Evolutionary conservation across 2,113 vertebrate species (phyloP).

Genomic region (Ciconia maguari): DNA sequence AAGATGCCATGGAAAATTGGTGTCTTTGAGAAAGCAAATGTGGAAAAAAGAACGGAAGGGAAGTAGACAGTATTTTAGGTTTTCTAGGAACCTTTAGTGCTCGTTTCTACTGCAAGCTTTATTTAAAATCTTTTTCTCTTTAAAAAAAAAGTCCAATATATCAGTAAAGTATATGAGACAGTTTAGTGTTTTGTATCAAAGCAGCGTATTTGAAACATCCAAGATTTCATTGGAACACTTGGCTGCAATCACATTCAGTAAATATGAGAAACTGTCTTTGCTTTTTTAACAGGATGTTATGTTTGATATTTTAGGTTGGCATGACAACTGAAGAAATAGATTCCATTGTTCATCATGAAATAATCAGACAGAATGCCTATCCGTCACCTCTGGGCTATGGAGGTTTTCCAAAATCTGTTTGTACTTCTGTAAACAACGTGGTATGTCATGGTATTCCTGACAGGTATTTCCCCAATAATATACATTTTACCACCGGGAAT

Average conservation of each 20-base stretch:
- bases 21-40: not conserved
- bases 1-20: slow-evolving; percentile 17
- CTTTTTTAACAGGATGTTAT: slow-evolving; percentile 60
- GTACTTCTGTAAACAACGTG: slow-evolving; percentile 90
- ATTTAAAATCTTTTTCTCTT: not conserved
- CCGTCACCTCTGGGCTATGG: slow-evolving; percentile 93
- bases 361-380: slow-evolving; percentile 90
- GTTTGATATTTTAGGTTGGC: slow-evolving; percentile 86
- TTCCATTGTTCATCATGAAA: slow-evolving; percentile 93
- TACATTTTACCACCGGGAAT: slow-evolving; percentile 48
- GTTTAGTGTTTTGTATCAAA: slow-evolving; percentile 2
- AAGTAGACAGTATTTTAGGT: not conserved
- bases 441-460: slow-evolving; percentile 92
- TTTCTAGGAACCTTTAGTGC: not conserved
- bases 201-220: not conserved
- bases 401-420: slow-evolving; percentile 93
- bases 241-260: slow-evolving; percentile 20
- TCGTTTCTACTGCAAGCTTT: not conserved
- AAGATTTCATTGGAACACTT: not conserved
- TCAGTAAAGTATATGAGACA: not conserved
- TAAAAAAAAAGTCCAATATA: not conserved
- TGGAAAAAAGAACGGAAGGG: not conserved
- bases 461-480: slow-evolving; percentile 83
- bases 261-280: slow-evolving; percentile 55
- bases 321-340: slow-evolving; percentile 99